Evolutionary conservation across 2,888 invertebrate species (phyloP), one percentile per base, ranked within the genome.

Genomic region (Temnothorax rugatulus): DNA sequence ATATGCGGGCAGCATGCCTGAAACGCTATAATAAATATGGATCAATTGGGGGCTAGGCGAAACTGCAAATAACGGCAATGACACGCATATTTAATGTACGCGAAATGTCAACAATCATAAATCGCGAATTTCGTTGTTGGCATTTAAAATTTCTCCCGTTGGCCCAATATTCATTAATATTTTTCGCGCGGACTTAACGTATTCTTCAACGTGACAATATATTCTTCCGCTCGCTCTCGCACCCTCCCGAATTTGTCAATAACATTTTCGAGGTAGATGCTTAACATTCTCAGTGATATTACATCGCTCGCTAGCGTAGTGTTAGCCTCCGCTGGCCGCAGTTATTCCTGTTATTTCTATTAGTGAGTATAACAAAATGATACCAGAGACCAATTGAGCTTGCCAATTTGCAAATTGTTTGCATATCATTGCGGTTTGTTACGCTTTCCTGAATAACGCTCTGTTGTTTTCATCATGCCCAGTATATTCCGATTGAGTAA

Each of bases 381-480:
- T 77, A 54, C 34, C 50, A 9, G 50, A 18, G 25, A 50, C 29
- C 57, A 59, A 73, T 73, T 21, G 47, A 47, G 59, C 71, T 18
- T 34, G 47, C 29, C 79, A 81, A 57, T 81, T 47, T 59, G 34
- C 71, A 81, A 81, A 81, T 81, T 73, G 79, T 73, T 81, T 81
- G 73, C 34, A 50, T 47, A 57, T 34, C 47, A 1, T 47, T 8
- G 71, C n/a, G 44, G 57, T 44, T 66, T 66, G 50, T 34, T 77
- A 52, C 68, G 68, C 44, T 29, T 25, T 13, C 15, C 59, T 47
- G 73, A 59, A 73, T 47, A 47, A 59, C 21, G 59, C 21, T 34
- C 47, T 11, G 34, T 71, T 57, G 73, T 81, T 81, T 73, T 64
- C 73, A 3, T 59, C 29, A 29, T 29, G 29, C 3, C 47, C 18